Evolutionary conservation across 92 coral and sea anemone genomes (phyloP).

Genomic region (Virgularia gustaviana): DNA sequence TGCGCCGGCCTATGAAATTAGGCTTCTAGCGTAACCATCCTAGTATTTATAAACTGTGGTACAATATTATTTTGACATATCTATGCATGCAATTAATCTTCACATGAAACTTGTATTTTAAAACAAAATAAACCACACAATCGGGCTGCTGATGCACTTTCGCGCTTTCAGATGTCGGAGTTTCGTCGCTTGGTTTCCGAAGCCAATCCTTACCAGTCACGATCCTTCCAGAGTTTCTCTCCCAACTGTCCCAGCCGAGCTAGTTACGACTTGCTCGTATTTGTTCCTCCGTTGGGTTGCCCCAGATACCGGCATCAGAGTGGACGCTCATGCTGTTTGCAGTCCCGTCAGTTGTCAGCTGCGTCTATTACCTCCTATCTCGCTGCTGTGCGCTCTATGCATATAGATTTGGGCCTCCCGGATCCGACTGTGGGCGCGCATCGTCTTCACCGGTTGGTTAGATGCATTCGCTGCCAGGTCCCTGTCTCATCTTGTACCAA

Average conservation of each 20-base stretch:
- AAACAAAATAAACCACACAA: too few relatives aligned
- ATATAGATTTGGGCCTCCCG: background rate
- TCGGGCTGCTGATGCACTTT: slow-evolving; percentile 50
- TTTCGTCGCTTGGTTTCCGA: slow-evolving; percentile 48
- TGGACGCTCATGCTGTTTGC: slow-evolving; percentile 14
- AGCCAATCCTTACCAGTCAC: slow-evolving; percentile 20
- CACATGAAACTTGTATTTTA: too few relatives aligned
- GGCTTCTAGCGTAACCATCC: too few relatives aligned
- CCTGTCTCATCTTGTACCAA: slow-evolving; percentile 14
- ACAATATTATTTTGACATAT: too few relatives aligned
- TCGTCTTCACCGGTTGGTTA: background rate
- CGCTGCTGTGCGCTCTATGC: background rate
- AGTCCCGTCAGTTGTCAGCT: background rate
- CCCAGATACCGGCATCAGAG: background rate
- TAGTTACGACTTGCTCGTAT: background rate
- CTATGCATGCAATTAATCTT: too few relatives aligned
- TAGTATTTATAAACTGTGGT: too few relatives aligned
- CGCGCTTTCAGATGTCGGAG: slow-evolving; percentile 47
- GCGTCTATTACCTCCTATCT: background rate
- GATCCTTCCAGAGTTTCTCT: slow-evolving; percentile 23
- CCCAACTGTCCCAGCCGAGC: slow-evolving; percentile 29
- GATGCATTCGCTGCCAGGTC: background rate
- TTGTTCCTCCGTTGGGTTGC: background rate
- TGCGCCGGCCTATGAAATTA: too few relatives aligned
- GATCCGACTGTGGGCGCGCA: background rate